Percentiles rank a stretch among this genome's conserved stretches.
phyloP scores from a whole-genome alignment of 2,797 vertebrate species.

The Peromyscus attwateri region DNA sequence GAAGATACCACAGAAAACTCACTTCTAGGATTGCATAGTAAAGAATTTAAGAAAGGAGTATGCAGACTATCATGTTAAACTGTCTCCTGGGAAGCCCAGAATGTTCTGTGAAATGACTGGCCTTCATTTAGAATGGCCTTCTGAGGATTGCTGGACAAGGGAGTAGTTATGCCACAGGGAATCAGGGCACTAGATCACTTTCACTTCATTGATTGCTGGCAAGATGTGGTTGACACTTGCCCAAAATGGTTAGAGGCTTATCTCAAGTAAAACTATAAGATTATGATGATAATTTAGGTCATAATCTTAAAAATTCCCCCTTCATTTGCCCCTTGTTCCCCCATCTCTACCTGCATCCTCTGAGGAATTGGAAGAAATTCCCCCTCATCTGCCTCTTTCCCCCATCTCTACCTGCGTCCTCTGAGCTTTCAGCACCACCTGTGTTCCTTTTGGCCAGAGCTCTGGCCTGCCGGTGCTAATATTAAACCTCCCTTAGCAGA shows the following conservation, averaged over 20 bases:
- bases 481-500: background rate
- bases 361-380: too few relatives aligned
- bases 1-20: background rate
- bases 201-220: background rate
- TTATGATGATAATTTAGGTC: background rate
- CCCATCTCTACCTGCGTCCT: too few relatives aligned
- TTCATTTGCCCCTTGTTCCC: too few relatives aligned
- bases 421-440: background rate
- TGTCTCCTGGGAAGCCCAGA: background rate
- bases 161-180: background rate
- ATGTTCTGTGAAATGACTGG: background rate
- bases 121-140: background rate
- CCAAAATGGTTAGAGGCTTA: background rate
- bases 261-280: background rate
- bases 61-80: background rate
- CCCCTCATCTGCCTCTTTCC: too few relatives aligned
- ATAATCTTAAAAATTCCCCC: too few relatives aligned
- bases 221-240: background rate
- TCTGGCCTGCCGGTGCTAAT: too few relatives aligned
- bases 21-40: background rate
- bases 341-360: too few relatives aligned
- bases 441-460: too few relatives aligned
- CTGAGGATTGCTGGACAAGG: background rate
- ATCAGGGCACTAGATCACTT: background rate
- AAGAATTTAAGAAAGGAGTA: background rate